Evolutionary conservation across 1,140 invertebrate genomes (phyloP).

Genomic region (Leptopilina boulardi): DNA sequence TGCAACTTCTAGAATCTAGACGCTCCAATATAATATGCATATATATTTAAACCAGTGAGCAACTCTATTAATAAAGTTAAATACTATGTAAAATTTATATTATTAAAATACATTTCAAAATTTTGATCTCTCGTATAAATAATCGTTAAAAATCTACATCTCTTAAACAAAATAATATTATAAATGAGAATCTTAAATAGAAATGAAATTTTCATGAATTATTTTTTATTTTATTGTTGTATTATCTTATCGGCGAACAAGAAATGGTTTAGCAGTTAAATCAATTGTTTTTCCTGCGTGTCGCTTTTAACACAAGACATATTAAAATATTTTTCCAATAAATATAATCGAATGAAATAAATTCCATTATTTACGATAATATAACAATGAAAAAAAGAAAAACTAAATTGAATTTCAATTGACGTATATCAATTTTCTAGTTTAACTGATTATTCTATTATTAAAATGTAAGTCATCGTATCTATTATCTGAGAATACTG

Average conservation of each 20-base stretch:
- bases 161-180: too few species aligned
- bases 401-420: background rate
- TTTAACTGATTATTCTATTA: constrained; percentile 26
- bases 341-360: background rate
- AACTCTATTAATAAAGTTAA: background rate
- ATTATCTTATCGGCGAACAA: too few species aligned
- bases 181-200: too few species aligned
- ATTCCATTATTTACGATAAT: background rate
- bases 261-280: too few species aligned
- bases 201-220: too few species aligned
- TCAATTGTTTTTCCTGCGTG: too few species aligned
- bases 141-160: too few species aligned
- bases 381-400: background rate
- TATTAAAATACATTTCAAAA: background rate
- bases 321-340: background rate
- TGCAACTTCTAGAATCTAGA: constrained; percentile 12
- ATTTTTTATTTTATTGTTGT: too few species aligned
- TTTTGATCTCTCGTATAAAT: background rate
- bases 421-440: background rate
- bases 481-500: background rate
- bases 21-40: background rate
- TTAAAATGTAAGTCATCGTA: background rate
- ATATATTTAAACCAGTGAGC: background rate
- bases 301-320: background rate
- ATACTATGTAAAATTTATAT: background rate